Evolutionary conservation across 2,797 vertebrate genomes (phyloP).

Genomic region (Botia kubotai): DNA sequence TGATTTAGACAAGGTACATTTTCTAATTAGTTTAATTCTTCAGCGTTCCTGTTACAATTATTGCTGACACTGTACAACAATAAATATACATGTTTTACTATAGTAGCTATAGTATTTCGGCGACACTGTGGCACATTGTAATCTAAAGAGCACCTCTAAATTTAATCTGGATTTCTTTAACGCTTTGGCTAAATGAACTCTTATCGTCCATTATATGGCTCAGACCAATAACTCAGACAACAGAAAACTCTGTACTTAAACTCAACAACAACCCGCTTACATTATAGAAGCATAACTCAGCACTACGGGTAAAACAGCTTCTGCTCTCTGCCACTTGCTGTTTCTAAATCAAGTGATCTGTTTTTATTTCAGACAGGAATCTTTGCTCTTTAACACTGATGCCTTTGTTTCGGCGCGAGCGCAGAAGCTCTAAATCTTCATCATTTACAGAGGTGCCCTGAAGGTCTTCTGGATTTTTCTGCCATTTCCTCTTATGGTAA

Average conservation of each 20-base stretch:
- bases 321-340: constrained; percentile 12
- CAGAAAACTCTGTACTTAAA: background rate
- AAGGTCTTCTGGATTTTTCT: constrained; percentile 38
- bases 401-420: constrained; percentile 16
- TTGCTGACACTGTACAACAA: background rate
- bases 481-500: constrained; percentile 44
- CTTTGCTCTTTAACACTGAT: constrained; percentile 19
- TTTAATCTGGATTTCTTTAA: background rate
- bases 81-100: background rate
- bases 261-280: background rate
- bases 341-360: constrained; percentile 35
- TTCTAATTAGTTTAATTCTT: too few species aligned
- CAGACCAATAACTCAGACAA: background rate
- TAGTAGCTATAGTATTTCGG: background rate
- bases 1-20: too few species aligned
- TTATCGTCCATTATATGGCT: background rate
- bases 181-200: background rate
- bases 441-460: constrained; percentile 17
- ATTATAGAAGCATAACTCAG: constrained; percentile 10
- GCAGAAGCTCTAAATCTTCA: constrained; percentile 28
- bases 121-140: background rate
- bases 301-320: constrained; percentile 4
- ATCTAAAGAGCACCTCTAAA: background rate
- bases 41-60: background rate
- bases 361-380: constrained; percentile 31